Evolutionary conservation across 1,140 invertebrate species (phyloP).

Genomic region (Hestina assimilis): DNA sequence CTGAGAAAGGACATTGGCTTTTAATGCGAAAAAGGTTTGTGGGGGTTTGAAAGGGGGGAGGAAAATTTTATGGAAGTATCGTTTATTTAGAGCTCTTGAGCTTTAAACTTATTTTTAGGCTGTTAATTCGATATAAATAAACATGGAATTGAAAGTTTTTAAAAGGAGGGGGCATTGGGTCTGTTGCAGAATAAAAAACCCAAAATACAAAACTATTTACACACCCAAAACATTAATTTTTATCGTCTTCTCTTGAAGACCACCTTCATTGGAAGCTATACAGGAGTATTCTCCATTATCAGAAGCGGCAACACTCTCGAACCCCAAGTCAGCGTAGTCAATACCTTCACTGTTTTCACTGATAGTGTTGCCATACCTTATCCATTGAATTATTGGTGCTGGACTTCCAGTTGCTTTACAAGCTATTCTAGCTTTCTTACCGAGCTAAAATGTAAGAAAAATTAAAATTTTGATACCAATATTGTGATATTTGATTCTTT

Average conservation of each 20-base stretch:
- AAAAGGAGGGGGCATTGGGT: too few relatives aligned
- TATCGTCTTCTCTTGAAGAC: conserved; percentile 48
- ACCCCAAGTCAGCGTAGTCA: conserved; percentile 46
- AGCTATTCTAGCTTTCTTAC: conserved; percentile 40
- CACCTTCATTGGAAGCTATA: conserved; percentile 58
- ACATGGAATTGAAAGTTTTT: too few relatives aligned
- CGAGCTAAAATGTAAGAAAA: conserved; percentile 38
- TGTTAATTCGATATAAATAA: too few relatives aligned
- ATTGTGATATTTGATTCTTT: too few relatives aligned
- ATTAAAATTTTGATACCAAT: background rate
- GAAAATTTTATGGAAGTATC: too few relatives aligned
- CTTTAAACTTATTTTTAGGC: too few relatives aligned
- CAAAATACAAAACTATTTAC: conserved; percentile 10
- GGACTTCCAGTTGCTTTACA: conserved; percentile 58
- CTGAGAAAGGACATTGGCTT: too few relatives aligned
- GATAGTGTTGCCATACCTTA: conserved; percentile 49
- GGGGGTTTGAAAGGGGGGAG: too few relatives aligned
- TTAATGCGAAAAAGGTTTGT: too few relatives aligned
- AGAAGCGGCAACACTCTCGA: conserved; percentile 33
- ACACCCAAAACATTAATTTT: conserved; percentile 64
- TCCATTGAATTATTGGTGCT: conserved; percentile 57
- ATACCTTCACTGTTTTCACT: conserved; percentile 39
- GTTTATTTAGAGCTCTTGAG: too few relatives aligned
- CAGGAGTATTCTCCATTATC: conserved; percentile 58
- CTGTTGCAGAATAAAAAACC: background rate